phyloP scores from a whole-genome alignment of 2,888 invertebrate species.

The Campoletis raptor region DNA sequence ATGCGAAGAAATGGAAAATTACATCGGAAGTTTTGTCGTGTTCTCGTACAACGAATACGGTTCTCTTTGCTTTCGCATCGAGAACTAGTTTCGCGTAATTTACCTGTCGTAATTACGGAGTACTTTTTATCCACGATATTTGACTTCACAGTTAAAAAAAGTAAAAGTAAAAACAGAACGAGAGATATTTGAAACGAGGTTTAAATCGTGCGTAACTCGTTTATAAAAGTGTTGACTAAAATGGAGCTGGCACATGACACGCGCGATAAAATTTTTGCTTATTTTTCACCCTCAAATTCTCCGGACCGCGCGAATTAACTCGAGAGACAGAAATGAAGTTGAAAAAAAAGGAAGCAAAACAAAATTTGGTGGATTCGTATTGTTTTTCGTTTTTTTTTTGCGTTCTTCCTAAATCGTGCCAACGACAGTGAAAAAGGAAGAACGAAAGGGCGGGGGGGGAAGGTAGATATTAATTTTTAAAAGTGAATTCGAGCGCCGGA shows the following conservation, averaged over 20 bases:
- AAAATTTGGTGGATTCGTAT: neutral
- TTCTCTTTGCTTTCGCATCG: neutral
- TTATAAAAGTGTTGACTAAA: slow-evolving; percentile 11
- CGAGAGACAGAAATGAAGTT: neutral
- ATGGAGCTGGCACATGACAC: slow-evolving; percentile 8
- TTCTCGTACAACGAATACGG: neutral
- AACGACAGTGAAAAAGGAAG: slow-evolving; percentile 7
- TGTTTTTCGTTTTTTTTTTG: neutral
- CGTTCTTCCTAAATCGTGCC: slow-evolving; percentile 29
- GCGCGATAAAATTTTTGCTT: neutral
- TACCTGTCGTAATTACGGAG: neutral
- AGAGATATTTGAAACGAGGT: neutral
- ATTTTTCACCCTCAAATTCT: slow-evolving; percentile 15
- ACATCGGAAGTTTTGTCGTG: neutral
- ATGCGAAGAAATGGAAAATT: slow-evolving; percentile 9
- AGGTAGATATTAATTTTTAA: slow-evolving; percentile 50
- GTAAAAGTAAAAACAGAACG: neutral
- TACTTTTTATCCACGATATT: neutral
- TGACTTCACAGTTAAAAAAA: neutral
- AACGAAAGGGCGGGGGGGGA: neutral
- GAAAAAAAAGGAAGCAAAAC: neutral
- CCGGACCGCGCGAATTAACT: neutral
- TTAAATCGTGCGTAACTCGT: slow-evolving; percentile 24
- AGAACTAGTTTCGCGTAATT: neutral
- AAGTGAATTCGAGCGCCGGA: slow-evolving; percentile 59